Evolutionary conservation across 2,113 vertebrate genomes (phyloP).

Genomic region (Ifrita kowaldi): DNA sequence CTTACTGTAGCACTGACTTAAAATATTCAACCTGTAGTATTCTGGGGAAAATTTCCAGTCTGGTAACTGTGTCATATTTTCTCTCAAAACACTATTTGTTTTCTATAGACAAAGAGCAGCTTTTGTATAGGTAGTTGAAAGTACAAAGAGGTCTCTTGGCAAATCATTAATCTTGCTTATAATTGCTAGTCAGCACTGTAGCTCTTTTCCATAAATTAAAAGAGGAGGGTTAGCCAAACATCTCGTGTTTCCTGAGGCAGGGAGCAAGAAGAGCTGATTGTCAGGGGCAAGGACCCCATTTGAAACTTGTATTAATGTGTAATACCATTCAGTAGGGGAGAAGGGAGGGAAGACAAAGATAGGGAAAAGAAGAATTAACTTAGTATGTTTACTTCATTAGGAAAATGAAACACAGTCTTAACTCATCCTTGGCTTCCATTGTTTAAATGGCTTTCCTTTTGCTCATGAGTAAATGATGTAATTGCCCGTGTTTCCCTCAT

Average conservation of each 20-base stretch:
- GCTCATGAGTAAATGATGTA: neutral
- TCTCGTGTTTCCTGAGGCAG: neutral
- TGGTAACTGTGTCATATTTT: constrained; percentile 10
- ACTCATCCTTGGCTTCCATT: neutral
- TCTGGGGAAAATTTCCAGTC: neutral
- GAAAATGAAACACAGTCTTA: neutral
- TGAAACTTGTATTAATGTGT: neutral
- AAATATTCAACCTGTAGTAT: neutral
- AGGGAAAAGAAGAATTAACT: neutral
- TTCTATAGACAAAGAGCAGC: constrained; percentile 23
- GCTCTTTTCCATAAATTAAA: constrained; percentile 15
- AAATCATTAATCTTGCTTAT: constrained; percentile 46
- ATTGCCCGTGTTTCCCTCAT: neutral
- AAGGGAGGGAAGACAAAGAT: neutral
- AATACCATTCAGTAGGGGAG: neutral
- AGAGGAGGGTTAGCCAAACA: neutral
- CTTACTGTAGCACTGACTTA: neutral
- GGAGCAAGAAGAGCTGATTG: neutral
- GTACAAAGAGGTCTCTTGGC: neutral
- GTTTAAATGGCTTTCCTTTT: neutral
- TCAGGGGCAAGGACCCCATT: neutral
- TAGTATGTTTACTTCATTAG: neutral
- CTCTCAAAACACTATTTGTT: constrained; percentile 26
- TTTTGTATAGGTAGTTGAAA: constrained; percentile 24
- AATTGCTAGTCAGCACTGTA: constrained; percentile 9